Conservation (phyloP, 2,888 invertebrate species). For the Metalampra italica region DNA sequence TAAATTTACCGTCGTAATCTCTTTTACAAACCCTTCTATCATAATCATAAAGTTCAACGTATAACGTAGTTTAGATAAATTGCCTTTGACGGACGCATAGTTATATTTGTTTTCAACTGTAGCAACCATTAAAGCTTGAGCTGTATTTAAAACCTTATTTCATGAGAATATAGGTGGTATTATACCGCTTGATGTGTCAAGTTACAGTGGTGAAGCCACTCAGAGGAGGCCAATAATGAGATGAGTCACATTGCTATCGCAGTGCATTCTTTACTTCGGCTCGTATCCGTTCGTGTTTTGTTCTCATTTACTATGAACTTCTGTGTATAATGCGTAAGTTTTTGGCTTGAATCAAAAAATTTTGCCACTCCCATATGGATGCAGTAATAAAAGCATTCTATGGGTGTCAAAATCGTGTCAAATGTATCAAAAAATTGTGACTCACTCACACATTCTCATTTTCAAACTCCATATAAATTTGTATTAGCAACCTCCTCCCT, state of each 20-base stretch:
- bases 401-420: too few species aligned
- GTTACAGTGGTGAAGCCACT: constrained; percentile 36
- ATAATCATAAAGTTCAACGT: too few species aligned
- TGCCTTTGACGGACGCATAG: constrained; percentile 32
- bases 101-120: constrained; percentile 36
- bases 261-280: constrained; percentile 57
- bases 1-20: too few species aligned
- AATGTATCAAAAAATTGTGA: too few species aligned
- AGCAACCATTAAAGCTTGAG: constrained; percentile 28
- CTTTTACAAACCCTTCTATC: too few species aligned
- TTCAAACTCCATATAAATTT: too few species aligned
- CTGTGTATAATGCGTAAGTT: constrained; percentile 43
- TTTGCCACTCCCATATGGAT: too few species aligned
- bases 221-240: constrained; percentile 66
- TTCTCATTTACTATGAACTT: constrained; percentile 48
- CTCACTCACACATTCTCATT: too few species aligned
- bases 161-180: background rate
- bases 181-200: constrained; percentile 12
- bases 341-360: too few species aligned
- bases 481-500: too few species aligned
- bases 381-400: too few species aligned
- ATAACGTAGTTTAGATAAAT: constrained; percentile 18
- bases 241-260: constrained; percentile 65
- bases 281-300: constrained; percentile 60
- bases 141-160: constrained; percentile 25